These are phyloP conservation scores for Orycteropus afer DNA, from an alignment of 2,113 vertebrate genomes.

Conservation along the genomic window DNA sequence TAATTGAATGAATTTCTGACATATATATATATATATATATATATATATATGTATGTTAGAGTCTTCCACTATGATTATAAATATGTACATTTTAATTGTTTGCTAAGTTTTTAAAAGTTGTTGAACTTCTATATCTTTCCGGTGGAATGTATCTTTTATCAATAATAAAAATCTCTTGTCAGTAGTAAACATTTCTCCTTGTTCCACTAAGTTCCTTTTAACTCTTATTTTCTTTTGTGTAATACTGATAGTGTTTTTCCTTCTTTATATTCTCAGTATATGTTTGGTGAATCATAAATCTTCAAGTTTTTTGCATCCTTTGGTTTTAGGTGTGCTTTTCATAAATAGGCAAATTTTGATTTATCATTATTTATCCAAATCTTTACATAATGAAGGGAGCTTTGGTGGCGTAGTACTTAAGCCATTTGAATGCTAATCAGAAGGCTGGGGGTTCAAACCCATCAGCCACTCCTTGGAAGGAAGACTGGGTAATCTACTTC, in stretches of 20 bases:
- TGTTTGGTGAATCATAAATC: neutral
- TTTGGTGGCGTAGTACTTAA: too few species aligned
- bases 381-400: neutral
- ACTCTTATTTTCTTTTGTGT: neutral
- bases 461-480: too few species aligned
- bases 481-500: too few species aligned
- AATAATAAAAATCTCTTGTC: neutral
- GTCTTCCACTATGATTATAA: neutral
- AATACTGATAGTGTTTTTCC: neutral
- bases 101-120: constrained; percentile 14
- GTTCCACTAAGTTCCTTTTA: neutral
- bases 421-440: too few species aligned
- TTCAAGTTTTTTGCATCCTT: neutral
- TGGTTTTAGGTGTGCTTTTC: neutral
- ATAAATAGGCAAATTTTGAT: neutral
- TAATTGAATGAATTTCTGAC: neutral
- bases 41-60: neutral
- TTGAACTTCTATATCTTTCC: neutral
- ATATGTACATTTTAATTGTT: constrained; percentile 8
- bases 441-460: too few species aligned
- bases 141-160: neutral
- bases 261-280: neutral
- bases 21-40: neutral
- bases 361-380: neutral
- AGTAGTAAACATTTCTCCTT: neutral